Evolutionary conservation across 1,140 invertebrate species (phyloP).

Genomic region (Sycophila sp.): DNA sequence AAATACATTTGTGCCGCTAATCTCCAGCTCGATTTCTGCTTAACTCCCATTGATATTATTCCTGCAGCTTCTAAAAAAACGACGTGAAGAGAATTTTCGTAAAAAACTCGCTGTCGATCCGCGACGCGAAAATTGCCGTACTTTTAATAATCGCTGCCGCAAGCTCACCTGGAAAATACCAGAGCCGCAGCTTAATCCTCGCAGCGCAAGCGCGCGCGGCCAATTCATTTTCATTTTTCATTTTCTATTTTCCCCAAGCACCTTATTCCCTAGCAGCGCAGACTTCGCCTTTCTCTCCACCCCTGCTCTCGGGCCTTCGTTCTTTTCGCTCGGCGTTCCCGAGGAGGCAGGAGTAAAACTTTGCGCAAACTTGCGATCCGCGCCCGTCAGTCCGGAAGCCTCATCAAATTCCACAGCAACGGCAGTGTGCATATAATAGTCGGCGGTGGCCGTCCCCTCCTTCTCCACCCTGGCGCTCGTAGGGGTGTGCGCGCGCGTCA

Average conservation of each 20-base stretch:
- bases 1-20: too few species aligned
- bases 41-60: too few species aligned
- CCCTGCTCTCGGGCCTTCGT: neutral
- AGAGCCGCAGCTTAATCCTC: neutral
- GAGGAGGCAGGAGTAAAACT: slow-evolving; percentile 47
- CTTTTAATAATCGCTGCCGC: neutral
- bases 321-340: slow-evolving; percentile 9
- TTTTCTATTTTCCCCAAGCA: slow-evolving; percentile 21
- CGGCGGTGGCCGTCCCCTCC: neutral
- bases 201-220: neutral
- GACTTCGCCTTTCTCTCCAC: slow-evolving; percentile 13
- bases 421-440: slow-evolving; percentile 6
- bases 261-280: neutral
- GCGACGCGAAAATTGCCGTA: slow-evolving; percentile 3
- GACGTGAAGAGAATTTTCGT: too few species aligned
- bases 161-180: neutral
- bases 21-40: too few species aligned
- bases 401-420: slow-evolving; percentile 54
- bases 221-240: slow-evolving; percentile 34
- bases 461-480: slow-evolving; percentile 42
- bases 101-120: too few species aligned
- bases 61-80: too few species aligned
- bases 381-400: slow-evolving; percentile 58
- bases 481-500: neutral
- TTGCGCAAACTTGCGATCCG: slow-evolving; percentile 54